Evolutionary conservation across 2,888 invertebrate genomes (phyloP).

Genomic region (Criorhina ranunculi): DNA sequence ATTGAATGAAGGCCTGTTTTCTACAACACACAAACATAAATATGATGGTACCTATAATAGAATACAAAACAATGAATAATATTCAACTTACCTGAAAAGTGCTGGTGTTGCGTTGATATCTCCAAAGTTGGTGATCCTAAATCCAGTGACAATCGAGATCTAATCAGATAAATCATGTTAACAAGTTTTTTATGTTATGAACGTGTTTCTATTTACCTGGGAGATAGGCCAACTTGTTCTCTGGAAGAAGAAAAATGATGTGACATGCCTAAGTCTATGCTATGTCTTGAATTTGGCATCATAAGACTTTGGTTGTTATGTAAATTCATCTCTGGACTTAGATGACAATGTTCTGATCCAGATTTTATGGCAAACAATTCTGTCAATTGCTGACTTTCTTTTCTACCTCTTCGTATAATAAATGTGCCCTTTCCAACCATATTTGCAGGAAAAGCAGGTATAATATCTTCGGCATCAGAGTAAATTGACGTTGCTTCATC

Average conservation of each 20-base stretch:
- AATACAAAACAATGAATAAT: background rate
- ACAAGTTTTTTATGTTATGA: background rate
- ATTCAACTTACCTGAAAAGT: constrained; percentile 46
- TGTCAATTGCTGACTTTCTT: constrained; percentile 88
- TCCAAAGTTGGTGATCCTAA: constrained; percentile 79
- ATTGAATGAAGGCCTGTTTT: constrained; percentile 47
- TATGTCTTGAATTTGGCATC: constrained; percentile 88
- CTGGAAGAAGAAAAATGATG: constrained; percentile 84
- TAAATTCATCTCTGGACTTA: constrained; percentile 86
- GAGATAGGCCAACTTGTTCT: constrained; percentile 77
- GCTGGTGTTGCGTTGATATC: constrained; percentile 77
- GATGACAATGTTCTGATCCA: constrained; percentile 87
- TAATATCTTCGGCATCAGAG: constrained; percentile 86
- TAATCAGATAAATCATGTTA: constrained; percentile 44
- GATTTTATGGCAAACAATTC: constrained; percentile 83
- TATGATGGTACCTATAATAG: too few species aligned
- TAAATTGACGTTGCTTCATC: constrained; percentile 89
- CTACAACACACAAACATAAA: constrained; percentile 7
- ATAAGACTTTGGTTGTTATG: constrained; percentile 77
- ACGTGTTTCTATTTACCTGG: constrained; percentile 77
- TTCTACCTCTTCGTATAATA: constrained; percentile 90
- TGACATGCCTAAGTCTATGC: constrained; percentile 88
- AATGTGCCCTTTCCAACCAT: constrained; percentile 90
- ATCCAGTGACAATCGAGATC: constrained; percentile 81
- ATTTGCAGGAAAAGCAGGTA: constrained; percentile 83